Evolutionary conservation across 2,888 invertebrate species (phyloP), one percentile per base, ranked within the genome.

Genomic region (Melinopterus prodromus): DNA sequence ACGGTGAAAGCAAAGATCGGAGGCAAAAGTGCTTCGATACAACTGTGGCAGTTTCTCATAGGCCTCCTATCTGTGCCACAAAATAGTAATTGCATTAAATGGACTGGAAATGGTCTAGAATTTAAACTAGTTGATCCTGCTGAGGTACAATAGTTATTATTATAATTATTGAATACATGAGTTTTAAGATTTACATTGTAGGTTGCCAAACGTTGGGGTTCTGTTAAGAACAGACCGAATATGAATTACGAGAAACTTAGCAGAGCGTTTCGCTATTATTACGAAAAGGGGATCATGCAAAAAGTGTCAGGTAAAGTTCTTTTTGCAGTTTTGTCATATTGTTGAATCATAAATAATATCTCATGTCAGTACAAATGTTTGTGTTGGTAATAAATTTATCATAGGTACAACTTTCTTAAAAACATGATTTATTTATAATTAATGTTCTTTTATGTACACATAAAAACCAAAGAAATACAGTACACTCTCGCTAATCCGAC

Each of bases 241-340:
- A 98, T 98, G 98, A 98, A 98, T 90, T 98, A 98, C 87, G 98
- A 98, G 89, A 98, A 98, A 88, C 90, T 98, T 77, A 98, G 97
- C 70, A 92, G 98, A 6, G 98, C 98, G 0, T 91, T 98, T 70
- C 92, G 98, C 14, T 98, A 98, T 86, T 98, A 98, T 88, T 98
- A 98, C 88, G 98, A 98, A 89, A 98, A 98, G 88, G 98, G 98
- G 15, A 98, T 98, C 86, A 98, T 98, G 98, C 98, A 98, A 90
- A 98, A 98, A 89, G 98, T 98, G 0, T 96, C 97, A 79, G 97
- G 96, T 92, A 89, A n/a, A 38, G 5, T 38, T 35, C 36, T 26
- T 14, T 70, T 53, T 1, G 12, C 7, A 53, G 53, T 53, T 53
- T 53, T 26, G 26, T 53, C 85, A 82, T 80, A 69, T 14, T 79